Base-by-base conservation (phyloP, 1,140 invertebrate species). In the Eulimnadia texana region DNA sequence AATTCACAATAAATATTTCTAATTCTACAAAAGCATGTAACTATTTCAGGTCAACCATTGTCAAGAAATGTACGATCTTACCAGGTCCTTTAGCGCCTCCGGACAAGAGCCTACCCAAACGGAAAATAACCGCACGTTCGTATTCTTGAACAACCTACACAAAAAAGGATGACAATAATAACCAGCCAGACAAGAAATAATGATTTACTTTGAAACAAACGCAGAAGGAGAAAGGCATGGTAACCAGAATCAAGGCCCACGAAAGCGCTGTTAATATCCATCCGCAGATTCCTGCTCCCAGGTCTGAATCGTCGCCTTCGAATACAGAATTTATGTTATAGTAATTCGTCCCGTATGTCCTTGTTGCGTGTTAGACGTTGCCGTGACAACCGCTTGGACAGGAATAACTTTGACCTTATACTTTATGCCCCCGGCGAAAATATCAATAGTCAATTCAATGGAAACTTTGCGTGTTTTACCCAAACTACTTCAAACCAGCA, bases 201-300 rank as follows among this genome's bases (percentile, higher is more conserved):
- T n/a, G n/a, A n/a, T n/a, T 80, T 80, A 96, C 93, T 85, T 96
- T 96, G 69, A 97, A 93, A 70, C 92, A 96, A 29, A 96, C 81
- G 70, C 92, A 88, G 1, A 96, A 79, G 1, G 92, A 96, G 70
- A 98, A 93, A 0, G 93, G 93, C 79, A 98, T 84, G 2, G 93
- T 97, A n/a, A 90, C 66, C 28, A 90, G 72, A 28, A 97, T 90
- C 20, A 96, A 68, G 6, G 89, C 69, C 82, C 91, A 91, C 6
- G 92, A 93, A 33, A 97, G 72, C 19, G 79, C 77, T 22, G 88
- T 88, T 22, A 97, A 76, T 58, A 96, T 82, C 70, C 83, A 86
- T 10, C 93, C 93, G 72, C 91, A 95, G 61, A 84, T 80, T 65
- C 90, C 91, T 16, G 85, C 79, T 62, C 88, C 86, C 28, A 79